Evolutionary conservation across 2,797 vertebrate genomes (phyloP), one percentile per base, ranked within the genome.

Genomic region (Chelon auratus): DNA sequence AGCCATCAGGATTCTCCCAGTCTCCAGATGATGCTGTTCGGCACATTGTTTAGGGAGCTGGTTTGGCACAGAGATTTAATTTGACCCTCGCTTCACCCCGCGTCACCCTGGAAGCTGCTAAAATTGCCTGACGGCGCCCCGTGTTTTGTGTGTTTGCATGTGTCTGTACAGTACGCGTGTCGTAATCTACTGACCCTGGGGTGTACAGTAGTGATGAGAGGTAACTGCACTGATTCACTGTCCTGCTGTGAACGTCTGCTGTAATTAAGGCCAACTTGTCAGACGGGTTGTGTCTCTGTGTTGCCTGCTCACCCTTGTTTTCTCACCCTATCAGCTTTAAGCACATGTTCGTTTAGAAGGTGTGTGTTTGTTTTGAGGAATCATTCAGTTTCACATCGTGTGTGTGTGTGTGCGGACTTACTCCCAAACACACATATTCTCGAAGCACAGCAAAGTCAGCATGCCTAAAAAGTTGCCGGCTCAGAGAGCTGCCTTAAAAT

Each of bases 151-250:
- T 76, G 55, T 70, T 53, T 69, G 42, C 51, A 48, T 47, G 77
- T 59, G 67, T 72, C 68, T 51, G 59, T 83, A 4, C 66, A 55
- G 80, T 43, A 36, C 36, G 66, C 59, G 75, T 64, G 79, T 82
- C 94, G 93, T 93, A 95, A 95, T 96, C 95, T 93, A 92, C 93
- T 93, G 93, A 95, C 94, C 95, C 93, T 89, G 81, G 93, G 93
- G 92, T 95, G 92, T 84, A 87, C 84, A 82, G 78, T 78, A 80
- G 67, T 55, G 79, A 69, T 71, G 91, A 87, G 88, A 92, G 92
- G 95, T 94, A 96, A 95, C 94, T 94, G 95, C 96, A 94, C 95
- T 96, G 96, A 96, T 97, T 97, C 96, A 95, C 94, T 92, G 92
- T 94, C 95, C 94, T 48, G 82, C 95, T 93, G 95, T 95, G 95